Conservation (phyloP, 2,888 invertebrate species). For the Lacanobia wlatinum region DNA sequence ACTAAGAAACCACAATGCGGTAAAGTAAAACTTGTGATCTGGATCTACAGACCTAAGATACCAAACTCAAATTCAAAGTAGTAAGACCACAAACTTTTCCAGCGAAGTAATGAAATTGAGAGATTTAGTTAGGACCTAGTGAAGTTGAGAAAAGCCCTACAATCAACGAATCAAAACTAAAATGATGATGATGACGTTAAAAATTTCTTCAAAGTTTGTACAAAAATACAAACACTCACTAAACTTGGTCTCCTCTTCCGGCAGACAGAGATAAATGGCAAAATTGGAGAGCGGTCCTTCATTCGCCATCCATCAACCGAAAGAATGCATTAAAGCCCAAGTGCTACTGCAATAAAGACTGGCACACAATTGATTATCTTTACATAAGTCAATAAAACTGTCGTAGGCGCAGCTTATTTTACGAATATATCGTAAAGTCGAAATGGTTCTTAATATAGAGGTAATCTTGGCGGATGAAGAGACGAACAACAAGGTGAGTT, state of each 20-base stretch:
- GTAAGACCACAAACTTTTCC: no score
- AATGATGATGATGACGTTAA: background rate
- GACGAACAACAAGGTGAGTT: background rate
- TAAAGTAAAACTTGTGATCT: background rate
- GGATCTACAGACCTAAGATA: background rate
- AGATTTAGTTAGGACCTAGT: background rate
- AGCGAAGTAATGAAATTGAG: background rate
- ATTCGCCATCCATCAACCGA: slow-evolving; percentile 72
- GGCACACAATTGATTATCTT: slow-evolving; percentile 36
- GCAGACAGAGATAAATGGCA: slow-evolving; percentile 73
- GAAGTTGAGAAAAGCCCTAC: background rate
- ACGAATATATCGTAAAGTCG: slow-evolving; percentile 26
- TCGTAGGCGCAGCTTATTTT: slow-evolving; percentile 23
- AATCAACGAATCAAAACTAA: background rate
- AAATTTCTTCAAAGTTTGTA: background rate
- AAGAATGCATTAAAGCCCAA: slow-evolving; percentile 75
- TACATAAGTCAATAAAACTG: slow-evolving; percentile 50
- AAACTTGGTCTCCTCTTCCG: slow-evolving; percentile 47
- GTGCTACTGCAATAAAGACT: slow-evolving; percentile 68
- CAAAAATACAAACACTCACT: slow-evolving; percentile 5
- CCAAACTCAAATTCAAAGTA: slow-evolving; percentile 9
- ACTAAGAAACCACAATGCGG: background rate
- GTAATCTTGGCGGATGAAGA: background rate
- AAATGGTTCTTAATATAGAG: slow-evolving; percentile 28
- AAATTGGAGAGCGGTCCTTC: slow-evolving; percentile 66